These are phyloP conservation scores for Pheosia tremula DNA, from an alignment of 2,888 invertebrate genomes.

Conservation along the genomic window DNA sequence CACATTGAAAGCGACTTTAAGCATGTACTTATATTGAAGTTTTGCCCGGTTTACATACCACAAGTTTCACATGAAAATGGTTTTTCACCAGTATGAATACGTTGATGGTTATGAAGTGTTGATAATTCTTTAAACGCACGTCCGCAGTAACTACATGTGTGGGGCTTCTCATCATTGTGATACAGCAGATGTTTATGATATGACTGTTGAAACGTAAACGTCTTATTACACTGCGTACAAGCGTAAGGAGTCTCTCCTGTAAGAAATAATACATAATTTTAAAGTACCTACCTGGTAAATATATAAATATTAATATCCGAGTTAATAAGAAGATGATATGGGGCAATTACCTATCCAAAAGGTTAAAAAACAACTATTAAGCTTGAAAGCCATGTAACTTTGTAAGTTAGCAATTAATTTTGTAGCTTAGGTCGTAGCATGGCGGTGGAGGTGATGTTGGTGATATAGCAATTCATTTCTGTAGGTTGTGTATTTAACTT, in stretches of 20 bases:
- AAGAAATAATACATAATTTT: constrained; percentile 35
- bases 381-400: constrained; percentile 5
- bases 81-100: constrained; percentile 94
- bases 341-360: neutral
- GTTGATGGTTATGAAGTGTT: constrained; percentile 93
- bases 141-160: constrained; percentile 90
- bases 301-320: neutral
- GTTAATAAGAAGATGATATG: too few relatives aligned
- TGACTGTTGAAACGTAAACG: constrained; percentile 95
- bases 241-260: constrained; percentile 94
- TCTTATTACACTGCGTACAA: constrained; percentile 92
- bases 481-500: neutral
- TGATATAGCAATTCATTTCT: constrained; percentile 8
- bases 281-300: constrained; percentile 10
- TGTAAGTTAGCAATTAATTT: constrained; percentile 2
- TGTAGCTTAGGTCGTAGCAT: neutral
- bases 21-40: neutral
- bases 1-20: constrained; percentile 1
- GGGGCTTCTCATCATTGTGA: constrained; percentile 94
- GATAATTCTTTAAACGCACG: constrained; percentile 94
- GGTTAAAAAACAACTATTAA: constrained; percentile 13
- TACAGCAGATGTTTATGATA: constrained; percentile 95
- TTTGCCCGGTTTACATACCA: constrained; percentile 83
- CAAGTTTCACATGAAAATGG: constrained; percentile 95
- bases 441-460: too few relatives aligned